Evolutionary conservation across 2,113 vertebrate genomes (phyloP).

Genomic region (Columba janthina): DNA sequence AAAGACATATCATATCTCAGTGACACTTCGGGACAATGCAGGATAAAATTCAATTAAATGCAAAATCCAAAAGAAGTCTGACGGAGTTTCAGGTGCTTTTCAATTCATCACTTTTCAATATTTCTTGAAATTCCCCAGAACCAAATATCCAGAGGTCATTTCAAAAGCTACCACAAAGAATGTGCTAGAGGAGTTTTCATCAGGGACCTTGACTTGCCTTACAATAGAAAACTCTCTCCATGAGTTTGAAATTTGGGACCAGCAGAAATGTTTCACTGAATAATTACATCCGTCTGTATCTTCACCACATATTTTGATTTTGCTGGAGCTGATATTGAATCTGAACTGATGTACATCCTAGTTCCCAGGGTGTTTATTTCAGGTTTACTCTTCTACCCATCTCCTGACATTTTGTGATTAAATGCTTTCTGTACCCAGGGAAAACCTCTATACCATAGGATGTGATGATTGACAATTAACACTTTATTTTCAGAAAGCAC

Average conservation of each 20-base stretch:
- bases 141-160: conserved; percentile 25
- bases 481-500: background rate
- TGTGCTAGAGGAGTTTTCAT: background rate
- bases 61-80: background rate
- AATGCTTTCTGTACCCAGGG: background rate
- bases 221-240: background rate
- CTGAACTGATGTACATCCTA: background rate
- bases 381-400: background rate
- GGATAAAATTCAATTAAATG: conserved; percentile 52
- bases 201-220: background rate
- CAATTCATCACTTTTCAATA: conserved; percentile 31
- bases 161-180: background rate
- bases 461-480: background rate
- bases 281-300: background rate
- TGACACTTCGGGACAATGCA: conserved; percentile 12
- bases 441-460: background rate
- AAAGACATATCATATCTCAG: background rate
- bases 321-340: background rate
- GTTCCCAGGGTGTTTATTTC: background rate
- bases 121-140: conserved; percentile 33
- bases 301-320: background rate
- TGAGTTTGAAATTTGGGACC: background rate
- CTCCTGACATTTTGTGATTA: background rate
- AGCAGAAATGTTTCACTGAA: background rate
- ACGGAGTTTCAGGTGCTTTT: background rate